A percentile compares a stretch with the other conserved stretches of the same genome.
phyloP scores from a whole-genome alignment of 2,113 vertebrate genomes.

The Rhizomys pruinosus region DNA sequence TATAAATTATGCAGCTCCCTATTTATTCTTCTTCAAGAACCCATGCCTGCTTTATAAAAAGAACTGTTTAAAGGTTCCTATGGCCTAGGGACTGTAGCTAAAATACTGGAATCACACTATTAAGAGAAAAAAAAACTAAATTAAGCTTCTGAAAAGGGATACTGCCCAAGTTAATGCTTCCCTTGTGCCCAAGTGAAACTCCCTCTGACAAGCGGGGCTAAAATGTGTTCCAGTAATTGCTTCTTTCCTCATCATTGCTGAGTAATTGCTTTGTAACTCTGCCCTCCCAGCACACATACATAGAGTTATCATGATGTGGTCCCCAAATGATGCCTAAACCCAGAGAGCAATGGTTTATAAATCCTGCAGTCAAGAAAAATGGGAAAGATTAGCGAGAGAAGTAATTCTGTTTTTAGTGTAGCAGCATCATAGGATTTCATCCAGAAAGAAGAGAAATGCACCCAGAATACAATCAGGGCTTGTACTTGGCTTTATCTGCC shows the following conservation, averaged over 20 bases:
- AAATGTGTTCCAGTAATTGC: constrained; percentile 65
- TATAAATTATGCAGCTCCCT: constrained; percentile 67
- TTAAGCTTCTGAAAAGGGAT: constrained; percentile 71
- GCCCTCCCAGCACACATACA: constrained; percentile 29
- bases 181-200: constrained; percentile 45
- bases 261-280: constrained; percentile 61
- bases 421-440: constrained; percentile 46
- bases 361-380: constrained; percentile 45
- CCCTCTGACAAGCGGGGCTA: constrained; percentile 16
- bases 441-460: constrained; percentile 61
- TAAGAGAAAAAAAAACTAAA: constrained; percentile 63
- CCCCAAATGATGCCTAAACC: constrained; percentile 59
- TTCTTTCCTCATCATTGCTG: constrained; percentile 44
- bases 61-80: constrained; percentile 57
- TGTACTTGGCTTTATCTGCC: background rate
- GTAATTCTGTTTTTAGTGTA: background rate
- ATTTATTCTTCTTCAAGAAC: constrained; percentile 69
- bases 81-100: constrained; percentile 46
- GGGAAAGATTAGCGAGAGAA: constrained; percentile 57
- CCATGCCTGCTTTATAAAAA: constrained; percentile 58
- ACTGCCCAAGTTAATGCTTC: constrained; percentile 51
- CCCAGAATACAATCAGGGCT: constrained; percentile 50
- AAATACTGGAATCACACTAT: constrained; percentile 71
- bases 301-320: constrained; percentile 62
- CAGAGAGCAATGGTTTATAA: constrained; percentile 66